These are phyloP conservation scores for Tetropium fuscum DNA, from an alignment of 2,888 invertebrate genomes.

Conservation along the genomic window DNA sequence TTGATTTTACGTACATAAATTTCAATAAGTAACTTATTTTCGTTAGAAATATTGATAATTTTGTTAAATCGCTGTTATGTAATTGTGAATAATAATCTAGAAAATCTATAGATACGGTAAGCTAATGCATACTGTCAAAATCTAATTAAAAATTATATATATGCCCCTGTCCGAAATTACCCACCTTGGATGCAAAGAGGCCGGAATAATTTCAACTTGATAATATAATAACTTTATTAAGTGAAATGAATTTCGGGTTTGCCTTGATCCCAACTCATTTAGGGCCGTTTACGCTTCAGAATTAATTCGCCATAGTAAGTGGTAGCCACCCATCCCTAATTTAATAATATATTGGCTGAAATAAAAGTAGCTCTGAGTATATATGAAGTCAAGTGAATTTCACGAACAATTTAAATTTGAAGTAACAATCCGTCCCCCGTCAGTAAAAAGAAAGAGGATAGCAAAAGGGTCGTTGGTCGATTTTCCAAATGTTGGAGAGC, in stretches of 20 bases:
- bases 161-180: too few relatives aligned
- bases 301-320: slow-evolving; percentile 37
- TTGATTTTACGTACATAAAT: too few relatives aligned
- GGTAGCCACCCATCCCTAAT: slow-evolving; percentile 41
- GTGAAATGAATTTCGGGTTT: slow-evolving; percentile 9
- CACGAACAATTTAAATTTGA: slow-evolving; percentile 49
- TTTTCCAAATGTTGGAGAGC: slow-evolving; percentile 34
- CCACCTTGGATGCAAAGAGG: too few relatives aligned
- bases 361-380: slow-evolving; percentile 39
- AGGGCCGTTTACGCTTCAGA: slow-evolving; percentile 24
- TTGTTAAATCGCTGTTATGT: too few relatives aligned
- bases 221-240: slow-evolving; percentile 20
- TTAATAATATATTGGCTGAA: slow-evolving; percentile 43
- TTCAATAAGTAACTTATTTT: too few relatives aligned
- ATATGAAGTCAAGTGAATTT: slow-evolving; percentile 47
- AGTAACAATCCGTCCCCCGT: slow-evolving; percentile 40
- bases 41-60: too few relatives aligned
- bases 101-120: too few relatives aligned
- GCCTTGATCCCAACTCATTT: slow-evolving; percentile 15
- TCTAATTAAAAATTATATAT: too few relatives aligned
- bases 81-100: too few relatives aligned
- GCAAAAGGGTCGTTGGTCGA: slow-evolving; percentile 31
- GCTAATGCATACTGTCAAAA: too few relatives aligned
- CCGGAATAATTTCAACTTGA: slow-evolving; percentile 17
- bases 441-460: slow-evolving; percentile 32